Conservation (phyloP, 2,797 vertebrate genomes). For the Oreonectes daqikongensis region DNA sequence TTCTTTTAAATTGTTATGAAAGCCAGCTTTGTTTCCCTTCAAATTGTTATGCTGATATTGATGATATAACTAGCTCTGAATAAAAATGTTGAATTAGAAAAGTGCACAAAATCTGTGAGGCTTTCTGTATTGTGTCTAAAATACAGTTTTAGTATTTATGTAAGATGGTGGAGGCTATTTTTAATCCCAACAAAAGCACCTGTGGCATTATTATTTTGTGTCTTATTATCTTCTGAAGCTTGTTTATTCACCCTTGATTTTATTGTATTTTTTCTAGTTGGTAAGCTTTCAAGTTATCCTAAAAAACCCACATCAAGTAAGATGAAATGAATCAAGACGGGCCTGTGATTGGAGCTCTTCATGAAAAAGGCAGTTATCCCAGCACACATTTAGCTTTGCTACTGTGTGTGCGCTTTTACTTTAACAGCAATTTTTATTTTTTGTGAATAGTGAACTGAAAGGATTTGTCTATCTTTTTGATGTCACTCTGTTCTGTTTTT, state of each 20-base stretch:
- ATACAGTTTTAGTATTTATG: neutral
- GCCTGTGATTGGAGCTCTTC: neutral
- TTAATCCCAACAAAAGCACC: neutral
- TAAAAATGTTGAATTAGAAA: no score
- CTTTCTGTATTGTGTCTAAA: neutral
- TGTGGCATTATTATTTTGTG: neutral
- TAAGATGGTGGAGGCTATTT: neutral
- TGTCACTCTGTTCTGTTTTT: conserved; percentile 13
- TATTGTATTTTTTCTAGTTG: neutral
- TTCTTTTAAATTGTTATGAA: no score
- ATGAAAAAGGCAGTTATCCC: neutral
- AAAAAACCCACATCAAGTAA: neutral
- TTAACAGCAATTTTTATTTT: neutral
- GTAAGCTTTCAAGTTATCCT: neutral
- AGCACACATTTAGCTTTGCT: neutral
- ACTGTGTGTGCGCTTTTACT: neutral
- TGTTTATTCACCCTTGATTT: neutral
- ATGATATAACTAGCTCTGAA: neutral
- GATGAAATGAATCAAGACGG: neutral
- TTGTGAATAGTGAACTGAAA: conserved; percentile 10
- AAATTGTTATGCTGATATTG: neutral
- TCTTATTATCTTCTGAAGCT: neutral
- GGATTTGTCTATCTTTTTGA: neutral
- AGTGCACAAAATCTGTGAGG: no score
- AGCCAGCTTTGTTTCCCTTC: no score